Base-by-base conservation (phyloP, 2,888 invertebrate species). In the Priapulus caudatus region DNA sequence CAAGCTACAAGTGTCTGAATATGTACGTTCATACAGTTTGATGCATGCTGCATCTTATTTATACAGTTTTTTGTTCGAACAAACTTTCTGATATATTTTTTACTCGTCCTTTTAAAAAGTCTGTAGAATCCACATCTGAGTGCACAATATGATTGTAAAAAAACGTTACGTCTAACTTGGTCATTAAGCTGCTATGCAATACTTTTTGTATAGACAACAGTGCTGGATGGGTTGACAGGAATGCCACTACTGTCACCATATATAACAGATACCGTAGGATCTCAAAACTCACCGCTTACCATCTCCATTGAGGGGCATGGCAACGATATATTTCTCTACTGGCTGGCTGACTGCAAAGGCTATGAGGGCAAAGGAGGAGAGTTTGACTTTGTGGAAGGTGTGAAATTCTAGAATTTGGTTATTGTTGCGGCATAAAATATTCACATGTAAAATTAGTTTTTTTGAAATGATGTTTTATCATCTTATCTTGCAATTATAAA, bases 311-410 rank as follows among this genome's bases (percentile, higher is more conserved):
- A 79, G 58, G 76, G 75, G 4, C 3, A 5, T 57, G 85, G 85
- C 1, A 82, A 83, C 60, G 86, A 87, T 66, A 77, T 84, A 66
- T 86, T 83, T 64, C 67, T 86, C 1, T 83, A 82, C 65, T 87
- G 86, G 86, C 79, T 81, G 23, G 78, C 81, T 1, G 81, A 84
- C 61, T 83, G 83, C 61, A 66, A 76, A 70, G 68, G 67, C 10
- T 67, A 67, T 56, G 66, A 68, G 51, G 70, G 69, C 16, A 63
- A 71, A 58, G 67, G 67, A 5, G 64, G 68, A 16, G 58, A 67
- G 55, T 74, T 64, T 61, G 56, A 62, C 43, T 74, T 74, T 61
- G 60, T 68, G 2, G 67, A 73, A 65, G 72, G 74, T 71, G 55
- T 54, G 54, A 33, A 21, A n/a, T 16, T 53, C 19, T 43, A 48